These are phyloP conservation scores for Aleiodes sp. DNA, from an alignment of 1,140 invertebrate species.

Conservation along the genomic window DNA sequence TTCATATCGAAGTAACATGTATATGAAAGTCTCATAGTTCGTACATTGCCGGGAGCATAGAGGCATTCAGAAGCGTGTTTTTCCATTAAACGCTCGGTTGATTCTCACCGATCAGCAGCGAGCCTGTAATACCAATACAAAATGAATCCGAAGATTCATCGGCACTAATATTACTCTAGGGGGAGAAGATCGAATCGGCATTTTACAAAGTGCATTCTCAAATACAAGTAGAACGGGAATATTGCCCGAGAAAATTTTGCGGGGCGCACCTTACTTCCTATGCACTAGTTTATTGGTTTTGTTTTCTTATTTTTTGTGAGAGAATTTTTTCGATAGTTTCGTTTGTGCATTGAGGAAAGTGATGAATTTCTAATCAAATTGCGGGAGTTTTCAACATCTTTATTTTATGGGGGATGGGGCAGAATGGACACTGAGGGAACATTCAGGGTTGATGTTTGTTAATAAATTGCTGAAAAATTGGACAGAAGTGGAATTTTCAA, in stretches of 20 bases:
- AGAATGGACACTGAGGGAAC: too few relatives aligned
- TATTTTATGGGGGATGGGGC: too few relatives aligned
- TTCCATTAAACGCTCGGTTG: constrained; percentile 29
- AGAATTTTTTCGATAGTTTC: too few relatives aligned
- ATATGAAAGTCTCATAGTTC: constrained; percentile 10
- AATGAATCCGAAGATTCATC: constrained; percentile 14
- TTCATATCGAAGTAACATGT: background rate
- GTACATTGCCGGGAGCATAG: background rate
- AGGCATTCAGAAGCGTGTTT: constrained; percentile 13
- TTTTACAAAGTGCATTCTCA: constrained; percentile 20
- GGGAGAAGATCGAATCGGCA: constrained; percentile 23
- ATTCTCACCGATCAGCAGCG: background rate
- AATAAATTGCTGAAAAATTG: too few relatives aligned
- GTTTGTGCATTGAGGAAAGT: too few relatives aligned
- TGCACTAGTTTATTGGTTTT: too few relatives aligned
- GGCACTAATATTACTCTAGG: background rate
- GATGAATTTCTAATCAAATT: too few relatives aligned
- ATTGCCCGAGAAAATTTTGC: constrained; percentile 15
- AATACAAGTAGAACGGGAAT: constrained; percentile 17
- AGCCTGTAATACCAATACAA: constrained; percentile 7
- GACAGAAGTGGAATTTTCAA: too few relatives aligned
- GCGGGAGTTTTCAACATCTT: too few relatives aligned
- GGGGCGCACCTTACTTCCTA: constrained; percentile 20
- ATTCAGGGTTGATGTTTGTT: too few relatives aligned
- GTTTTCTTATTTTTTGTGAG: too few relatives aligned